These are phyloP conservation scores for Ladona fulva DNA, from an alignment of 1,140 invertebrate species.

Conservation along the genomic window DNA sequence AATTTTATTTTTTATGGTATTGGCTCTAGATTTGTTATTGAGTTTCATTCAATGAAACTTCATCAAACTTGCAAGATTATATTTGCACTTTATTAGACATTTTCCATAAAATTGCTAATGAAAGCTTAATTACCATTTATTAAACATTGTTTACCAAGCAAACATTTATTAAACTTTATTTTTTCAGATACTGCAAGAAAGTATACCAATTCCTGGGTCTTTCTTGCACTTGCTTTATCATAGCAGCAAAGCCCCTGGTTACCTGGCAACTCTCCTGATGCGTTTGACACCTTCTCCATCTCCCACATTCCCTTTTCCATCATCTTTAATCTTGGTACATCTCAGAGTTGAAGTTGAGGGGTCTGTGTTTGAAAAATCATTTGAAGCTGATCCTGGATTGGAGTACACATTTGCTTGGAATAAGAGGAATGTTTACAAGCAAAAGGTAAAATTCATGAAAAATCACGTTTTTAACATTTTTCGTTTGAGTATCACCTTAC, in stretches of 20 bases:
- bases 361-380: conserved; percentile 78
- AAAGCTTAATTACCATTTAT: no score
- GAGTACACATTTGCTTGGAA: conserved; percentile 96
- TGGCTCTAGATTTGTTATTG: no score
- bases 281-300: conserved; percentile 73
- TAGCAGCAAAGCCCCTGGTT: conserved; percentile 83
- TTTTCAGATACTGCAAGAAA: conserved; percentile 88
- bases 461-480: no score
- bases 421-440: conserved; percentile 92
- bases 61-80: no score
- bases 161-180: neutral
- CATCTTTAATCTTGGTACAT: conserved; percentile 75
- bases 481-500: no score
- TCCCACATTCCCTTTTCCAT: conserved; percentile 62
- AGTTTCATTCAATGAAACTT: no score
- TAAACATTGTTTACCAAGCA: no score
- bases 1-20: no score
- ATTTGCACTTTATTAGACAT: no score
- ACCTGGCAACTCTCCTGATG: conserved; percentile 84
- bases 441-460: conserved; percentile 60
- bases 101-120: no score
- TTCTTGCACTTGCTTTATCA: conserved; percentile 87
- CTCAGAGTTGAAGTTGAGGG: conserved; percentile 86
- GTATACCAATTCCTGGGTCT: conserved; percentile 84
- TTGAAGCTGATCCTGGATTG: conserved; percentile 91